Conservation (phyloP, 2,113 vertebrate species). For the Ciconia stormi region DNA sequence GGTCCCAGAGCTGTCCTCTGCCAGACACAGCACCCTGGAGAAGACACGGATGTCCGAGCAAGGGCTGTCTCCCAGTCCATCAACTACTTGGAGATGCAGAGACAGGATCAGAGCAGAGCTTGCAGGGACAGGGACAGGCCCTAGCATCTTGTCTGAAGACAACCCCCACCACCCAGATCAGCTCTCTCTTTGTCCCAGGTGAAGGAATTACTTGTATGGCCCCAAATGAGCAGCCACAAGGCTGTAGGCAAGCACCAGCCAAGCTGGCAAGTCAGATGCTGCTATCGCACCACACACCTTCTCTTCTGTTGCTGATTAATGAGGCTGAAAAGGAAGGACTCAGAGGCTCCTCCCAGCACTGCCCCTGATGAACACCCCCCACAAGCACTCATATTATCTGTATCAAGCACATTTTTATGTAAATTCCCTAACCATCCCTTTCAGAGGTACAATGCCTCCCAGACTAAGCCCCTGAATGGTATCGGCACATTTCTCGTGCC, state of each 20-base stretch:
- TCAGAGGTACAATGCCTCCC: conserved; percentile 54
- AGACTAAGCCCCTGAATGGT: conserved; percentile 51
- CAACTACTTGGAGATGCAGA: background rate
- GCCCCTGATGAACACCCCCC: background rate
- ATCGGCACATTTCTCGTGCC: conserved; percentile 45
- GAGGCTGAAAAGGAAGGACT: background rate
- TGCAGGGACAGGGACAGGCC: background rate
- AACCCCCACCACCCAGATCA: rapidly evolving
- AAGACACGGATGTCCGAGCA: background rate
- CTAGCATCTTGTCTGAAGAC: background rate
- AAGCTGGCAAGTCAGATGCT: rapidly evolving
- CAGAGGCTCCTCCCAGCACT: background rate
- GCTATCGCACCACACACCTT: background rate
- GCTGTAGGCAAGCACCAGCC: background rate
- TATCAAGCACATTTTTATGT: conserved; percentile 68
- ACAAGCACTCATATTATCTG: conserved; percentile 48
- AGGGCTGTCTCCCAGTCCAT: rapidly evolving
- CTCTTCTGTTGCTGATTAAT: background rate
- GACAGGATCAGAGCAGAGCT: background rate
- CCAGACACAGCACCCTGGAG: background rate
- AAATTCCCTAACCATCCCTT: conserved; percentile 62
- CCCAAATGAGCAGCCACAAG: background rate
- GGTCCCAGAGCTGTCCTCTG: background rate
- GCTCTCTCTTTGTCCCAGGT: background rate
- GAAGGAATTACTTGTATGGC: rapidly evolving